Percentiles rank a stretch among this genome's conserved stretches.
phyloP scores from a whole-genome alignment of 2,113 vertebrate genomes.

The Cyrtonyx montezumae region DNA sequence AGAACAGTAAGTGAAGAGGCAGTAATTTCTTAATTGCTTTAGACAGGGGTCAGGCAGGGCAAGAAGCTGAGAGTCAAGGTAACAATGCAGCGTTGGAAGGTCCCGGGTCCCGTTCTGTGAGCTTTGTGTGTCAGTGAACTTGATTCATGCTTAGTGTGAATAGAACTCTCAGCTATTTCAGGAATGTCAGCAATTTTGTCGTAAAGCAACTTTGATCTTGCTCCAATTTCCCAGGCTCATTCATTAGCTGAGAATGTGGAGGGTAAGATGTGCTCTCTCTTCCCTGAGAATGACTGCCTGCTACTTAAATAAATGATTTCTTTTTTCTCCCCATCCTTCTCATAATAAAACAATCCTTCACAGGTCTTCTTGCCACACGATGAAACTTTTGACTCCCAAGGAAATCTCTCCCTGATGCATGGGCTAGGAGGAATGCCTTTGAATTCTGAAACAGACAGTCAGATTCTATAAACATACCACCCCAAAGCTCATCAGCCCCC shows the following conservation, averaged over 20 bases:
- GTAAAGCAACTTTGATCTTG: conserved; percentile 74
- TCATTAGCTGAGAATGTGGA: conserved; percentile 68
- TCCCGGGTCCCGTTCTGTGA: conserved; percentile 14
- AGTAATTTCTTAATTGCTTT: conserved; percentile 53
- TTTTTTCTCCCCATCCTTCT: conserved; percentile 37
- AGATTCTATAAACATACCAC: conserved; percentile 63
- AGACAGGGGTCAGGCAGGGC: conserved; percentile 63
- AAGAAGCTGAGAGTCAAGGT: conserved; percentile 72
- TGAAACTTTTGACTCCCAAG: conserved; percentile 40
- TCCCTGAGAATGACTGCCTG: background rate
- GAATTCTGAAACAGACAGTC: conserved; percentile 58
- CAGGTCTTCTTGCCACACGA: background rate
- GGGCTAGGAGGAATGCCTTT: conserved; percentile 61
- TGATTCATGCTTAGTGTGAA: conserved; percentile 75
- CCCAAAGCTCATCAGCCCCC: conserved; percentile 20
- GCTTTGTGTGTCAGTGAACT: conserved; percentile 76
- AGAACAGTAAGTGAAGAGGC: conserved; percentile 43
- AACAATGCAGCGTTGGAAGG: conserved; percentile 64
- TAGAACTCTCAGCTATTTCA: conserved; percentile 74
- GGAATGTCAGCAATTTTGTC: conserved; percentile 79
- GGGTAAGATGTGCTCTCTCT: conserved; percentile 29
- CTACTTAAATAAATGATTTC: conserved; percentile 62
- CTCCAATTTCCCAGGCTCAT: conserved; percentile 68
- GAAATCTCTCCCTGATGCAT: conserved; percentile 44
- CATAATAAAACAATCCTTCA: conserved; percentile 40